A percentile compares a stretch with the other conserved stretches of the same genome.
These are phyloP conservation scores for Tetragnatha versicolor DNA, from an alignment of 1,140 invertebrate species.

Conservation along the genomic window DNA sequence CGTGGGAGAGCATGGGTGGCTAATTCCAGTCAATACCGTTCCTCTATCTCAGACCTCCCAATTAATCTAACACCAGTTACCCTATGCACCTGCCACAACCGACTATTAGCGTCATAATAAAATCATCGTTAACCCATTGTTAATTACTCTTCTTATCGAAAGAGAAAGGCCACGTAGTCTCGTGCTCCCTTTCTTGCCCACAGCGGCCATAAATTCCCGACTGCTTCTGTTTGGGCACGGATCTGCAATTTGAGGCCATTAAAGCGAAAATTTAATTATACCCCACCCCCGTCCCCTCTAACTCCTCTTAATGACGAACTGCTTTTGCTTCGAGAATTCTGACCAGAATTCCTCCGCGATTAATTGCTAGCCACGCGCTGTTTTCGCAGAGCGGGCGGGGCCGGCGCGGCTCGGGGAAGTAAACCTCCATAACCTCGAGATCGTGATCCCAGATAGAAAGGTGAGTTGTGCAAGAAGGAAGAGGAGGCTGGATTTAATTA, in stretches of 20 bases:
- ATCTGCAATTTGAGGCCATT: conserved; percentile 40
- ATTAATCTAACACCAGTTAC: too few relatives aligned
- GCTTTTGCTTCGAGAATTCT: conserved; percentile 24
- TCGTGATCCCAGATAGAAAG: not conserved
- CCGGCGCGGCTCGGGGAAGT: not conserved
- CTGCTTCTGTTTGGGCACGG: conserved; percentile 1
- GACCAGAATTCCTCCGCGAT: not conserved
- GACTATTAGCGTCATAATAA: conserved; percentile 20
- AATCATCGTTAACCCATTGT: conserved; percentile 3
- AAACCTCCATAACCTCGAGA: not conserved
- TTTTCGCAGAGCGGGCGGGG: not conserved
- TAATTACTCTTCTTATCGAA: conserved; percentile 18
- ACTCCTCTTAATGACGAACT: conserved; percentile 2
- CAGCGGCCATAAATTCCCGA: not conserved
- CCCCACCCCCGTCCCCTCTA: not conserved
- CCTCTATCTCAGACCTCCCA: too few relatives aligned
- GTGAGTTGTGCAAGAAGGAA: conserved; percentile 17
- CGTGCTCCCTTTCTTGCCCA: not conserved
- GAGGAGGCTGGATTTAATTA: conserved; percentile 21
- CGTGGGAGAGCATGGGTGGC: too few relatives aligned
- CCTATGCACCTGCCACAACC: conserved; percentile 12
- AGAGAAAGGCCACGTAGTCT: not conserved
- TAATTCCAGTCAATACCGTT: too few relatives aligned
- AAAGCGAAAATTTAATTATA: conserved; percentile 49
- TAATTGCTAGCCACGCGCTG: conserved; percentile 2